Evolutionary conservation across 2,113 vertebrate species (phyloP).

Genomic region (Microtus pennsylvanicus): DNA sequence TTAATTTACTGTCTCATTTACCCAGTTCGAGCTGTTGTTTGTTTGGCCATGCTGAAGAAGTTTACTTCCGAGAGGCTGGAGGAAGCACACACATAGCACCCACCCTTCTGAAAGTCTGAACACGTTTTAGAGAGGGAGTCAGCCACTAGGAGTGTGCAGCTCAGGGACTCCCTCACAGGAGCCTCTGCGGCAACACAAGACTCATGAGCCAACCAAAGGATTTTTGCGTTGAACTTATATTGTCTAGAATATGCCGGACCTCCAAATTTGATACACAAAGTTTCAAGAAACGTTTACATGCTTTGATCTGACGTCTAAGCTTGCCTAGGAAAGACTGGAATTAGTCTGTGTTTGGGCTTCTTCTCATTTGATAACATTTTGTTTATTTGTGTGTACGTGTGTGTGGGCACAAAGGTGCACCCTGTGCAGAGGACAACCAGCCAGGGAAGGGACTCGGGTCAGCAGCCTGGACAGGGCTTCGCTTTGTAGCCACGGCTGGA

Average conservation of each 20-base stretch:
- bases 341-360: background rate
- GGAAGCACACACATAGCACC: background rate
- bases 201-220: background rate
- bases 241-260: background rate
- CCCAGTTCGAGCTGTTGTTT: background rate
- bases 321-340: background rate
- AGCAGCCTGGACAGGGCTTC: background rate
- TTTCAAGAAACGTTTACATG: background rate
- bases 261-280: background rate
- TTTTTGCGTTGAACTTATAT: constrained; percentile 27
- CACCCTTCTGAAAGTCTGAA: background rate
- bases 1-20: background rate
- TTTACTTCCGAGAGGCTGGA: background rate
- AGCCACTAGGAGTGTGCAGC: background rate
- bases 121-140: background rate
- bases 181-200: background rate
- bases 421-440: background rate
- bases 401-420: background rate
- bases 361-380: background rate
- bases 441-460: background rate
- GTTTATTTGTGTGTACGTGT: background rate
- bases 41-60: background rate
- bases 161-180: background rate
- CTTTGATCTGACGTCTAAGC: constrained; percentile 19
- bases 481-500: too few relatives aligned